Base-by-base conservation (phyloP, 2,113 vertebrate genomes). In the Tautogolabrus adspersus region DNA sequence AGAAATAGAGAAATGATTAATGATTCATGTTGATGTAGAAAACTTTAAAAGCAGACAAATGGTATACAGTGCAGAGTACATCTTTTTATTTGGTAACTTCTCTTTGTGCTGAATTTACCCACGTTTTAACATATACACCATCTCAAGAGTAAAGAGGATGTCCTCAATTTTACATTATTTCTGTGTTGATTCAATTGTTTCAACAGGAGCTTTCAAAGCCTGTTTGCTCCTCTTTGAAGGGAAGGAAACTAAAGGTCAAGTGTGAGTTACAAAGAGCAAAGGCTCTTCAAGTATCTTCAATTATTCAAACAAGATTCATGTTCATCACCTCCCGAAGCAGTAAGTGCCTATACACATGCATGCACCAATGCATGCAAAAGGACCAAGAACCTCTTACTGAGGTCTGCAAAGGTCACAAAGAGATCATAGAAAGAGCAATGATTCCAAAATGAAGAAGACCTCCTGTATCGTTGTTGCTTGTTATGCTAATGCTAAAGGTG, bases 301-400 rank as follows among this genome's bases (percentile, higher is more conserved):
- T 73, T 70, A 80, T 87, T 83, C 10, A 10, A 55, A 2, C 12
- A 21, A 56, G 65, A 73, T 10, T 66, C 60, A 66, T 79, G 10
- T 81, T 62, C 69, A 58, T 70, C 66, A 66, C 37, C 63, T 60
- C 79, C 59, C 60, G 70, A 71, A 74, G 68, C 49, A 82, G 22
- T 40, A 72, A 68, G 58, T 47, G 62, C 6, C 18, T 19, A 82
- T 16, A 54, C 16, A 56, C 23, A 65, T 10, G 10, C 26, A 56
- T 42, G 21, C 37, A 26, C 26, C 26, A 26, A 61, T 66, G 54
- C 19, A 63, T 46, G 55, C 15, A 49, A 19, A 71, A 59, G 19
- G 18, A 18, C 1, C 1, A 0, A 23, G 10, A 13, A 44, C 18
- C 46, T 38, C 47, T 66, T 47, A 13, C 12, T 21, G 21, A 49